phyloP scores from a whole-genome alignment of 64 coral and sea anemone genomes.

The Stylophora pistillata region DNA sequence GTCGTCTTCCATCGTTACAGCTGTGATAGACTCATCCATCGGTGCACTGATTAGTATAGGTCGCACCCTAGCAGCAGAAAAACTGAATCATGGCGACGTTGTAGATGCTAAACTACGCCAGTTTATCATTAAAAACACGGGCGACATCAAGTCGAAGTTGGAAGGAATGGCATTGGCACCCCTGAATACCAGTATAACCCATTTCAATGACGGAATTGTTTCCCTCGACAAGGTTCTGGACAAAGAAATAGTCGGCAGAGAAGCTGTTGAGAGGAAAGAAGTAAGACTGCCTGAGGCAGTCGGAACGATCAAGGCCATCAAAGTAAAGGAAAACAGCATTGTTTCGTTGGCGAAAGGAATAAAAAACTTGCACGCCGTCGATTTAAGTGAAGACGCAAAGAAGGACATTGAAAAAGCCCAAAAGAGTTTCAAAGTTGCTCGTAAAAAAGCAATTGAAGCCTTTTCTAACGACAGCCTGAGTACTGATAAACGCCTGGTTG shows the following conservation, averaged over 20 bases:
- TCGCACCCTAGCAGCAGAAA: not conserved
- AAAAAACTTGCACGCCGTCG: slow-evolving; percentile 8
- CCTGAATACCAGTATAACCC: slow-evolving; percentile 30
- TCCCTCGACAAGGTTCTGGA: slow-evolving; percentile 10
- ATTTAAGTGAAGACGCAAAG: not conserved
- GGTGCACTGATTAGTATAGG: slow-evolving; percentile 31
- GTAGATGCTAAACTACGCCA: slow-evolving; percentile 39
- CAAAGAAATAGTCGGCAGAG: not conserved
- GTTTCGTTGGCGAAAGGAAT: not conserved
- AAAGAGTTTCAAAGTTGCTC: slow-evolving; percentile 26
- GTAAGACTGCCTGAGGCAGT: not conserved
- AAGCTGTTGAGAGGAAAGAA: too few species aligned
- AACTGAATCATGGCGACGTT: slow-evolving; percentile 64
- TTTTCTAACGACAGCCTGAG: slow-evolving; percentile 19
- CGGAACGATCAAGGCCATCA: too few species aligned
- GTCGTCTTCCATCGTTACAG: too few species aligned
- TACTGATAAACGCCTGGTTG: slow-evolving; percentile 4
- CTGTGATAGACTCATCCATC: slow-evolving; percentile 17
- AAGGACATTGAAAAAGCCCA: not conserved
- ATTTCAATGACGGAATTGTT: slow-evolving; percentile 44
- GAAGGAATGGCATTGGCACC: slow-evolving; percentile 32
- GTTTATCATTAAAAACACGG: slow-evolving; percentile 23
- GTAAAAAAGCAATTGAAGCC: slow-evolving; percentile 18
- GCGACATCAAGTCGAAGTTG: slow-evolving; percentile 58
- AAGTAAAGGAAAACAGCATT: too few species aligned